Evolutionary conservation across 1,140 invertebrate species (phyloP), one percentile per base, ranked within the genome.

Genomic region (Sitobion miscanthi): DNA sequence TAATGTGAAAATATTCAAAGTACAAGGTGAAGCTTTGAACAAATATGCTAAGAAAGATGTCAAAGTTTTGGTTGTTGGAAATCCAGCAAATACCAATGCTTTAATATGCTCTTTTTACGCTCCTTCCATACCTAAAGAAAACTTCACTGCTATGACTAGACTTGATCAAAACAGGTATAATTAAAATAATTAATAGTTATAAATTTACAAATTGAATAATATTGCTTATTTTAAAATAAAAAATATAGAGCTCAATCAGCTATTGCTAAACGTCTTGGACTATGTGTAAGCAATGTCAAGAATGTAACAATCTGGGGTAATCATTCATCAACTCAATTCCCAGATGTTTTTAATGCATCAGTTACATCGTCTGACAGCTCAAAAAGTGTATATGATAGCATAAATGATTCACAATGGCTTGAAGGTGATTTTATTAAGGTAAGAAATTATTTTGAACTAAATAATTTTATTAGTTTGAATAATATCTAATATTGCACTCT

Each of bases 241-340:
- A 92, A 62, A 35, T 85, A 49, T 82, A 94, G 94, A 93, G 94
- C 94, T 25, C 94, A 95, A 87, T 94, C 94, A 14, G 87, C 93
- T 62, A 88, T 94, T 49, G 94, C 94, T 23, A 94, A 93, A 25
- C 93, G 93, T 69, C 92, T 95, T 25, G 94, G 94, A 42, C 93
- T 94, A 23, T 88, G 93, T 49, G 94, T 94, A 35, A 94, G 93
- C 23, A 87, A 94, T 87, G 94, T 94, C 23, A 97, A 97, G 94
- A 99, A 99, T 95, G 97, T 99, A 14, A 98, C 99, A 93, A 99
- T 99, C 95, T 99, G 99, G 99, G 99, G 99, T 47, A 99, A 99
- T 95, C 99, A 99, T 95, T 99, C 99, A 1, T 98, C 98, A 14
- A 99, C 99, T 7, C 99, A 99, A 96, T 99, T 98, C 95, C 99